Conservation (phyloP, 1,140 invertebrate species). For the Zaprionus davidi region DNA sequence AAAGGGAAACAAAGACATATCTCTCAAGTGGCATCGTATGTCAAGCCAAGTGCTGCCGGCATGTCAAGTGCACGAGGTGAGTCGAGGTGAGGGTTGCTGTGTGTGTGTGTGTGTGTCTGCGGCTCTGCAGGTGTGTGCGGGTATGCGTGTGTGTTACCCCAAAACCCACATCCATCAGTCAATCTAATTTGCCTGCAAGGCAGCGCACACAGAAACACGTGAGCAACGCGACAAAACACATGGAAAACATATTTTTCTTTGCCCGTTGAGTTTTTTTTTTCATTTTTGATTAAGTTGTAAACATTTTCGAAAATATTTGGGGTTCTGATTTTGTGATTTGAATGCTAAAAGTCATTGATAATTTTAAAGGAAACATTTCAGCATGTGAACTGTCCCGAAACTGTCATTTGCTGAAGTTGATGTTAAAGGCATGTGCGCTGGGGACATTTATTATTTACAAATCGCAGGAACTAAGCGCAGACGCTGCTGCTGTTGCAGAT, state of each 20-base stretch:
- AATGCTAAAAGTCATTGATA: background rate
- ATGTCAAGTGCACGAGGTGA: conserved; percentile 69
- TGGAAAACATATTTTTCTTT: conserved; percentile 15
- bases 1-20: conserved; percentile 77
- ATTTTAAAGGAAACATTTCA: background rate
- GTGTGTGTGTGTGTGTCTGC: conserved; percentile 9
- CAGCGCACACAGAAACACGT: conserved; percentile 21
- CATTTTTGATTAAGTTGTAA: conserved; percentile 77
- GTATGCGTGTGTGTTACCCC: background rate
- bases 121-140: conserved; percentile 1
- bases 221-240: conserved; percentile 34
- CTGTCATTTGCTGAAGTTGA: conserved; percentile 9
- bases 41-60: conserved; percentile 60
- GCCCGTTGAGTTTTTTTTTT: background rate
- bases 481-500: conserved; percentile 43
- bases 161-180: conserved; percentile 39
- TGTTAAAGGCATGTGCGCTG: conserved; percentile 31
- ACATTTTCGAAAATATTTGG: conserved; percentile 61
- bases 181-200: conserved; percentile 77
- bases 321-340: background rate
- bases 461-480: conserved; percentile 18
- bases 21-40: conserved; percentile 80
- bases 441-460: conserved; percentile 74
- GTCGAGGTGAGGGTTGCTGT: conserved; percentile 20
- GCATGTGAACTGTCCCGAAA: background rate